A percentile compares a stretch with the other conserved stretches of the same genome.
Conservation (phyloP, 2,888 invertebrate genomes). For the Lasioglossum pauxillum region DNA sequence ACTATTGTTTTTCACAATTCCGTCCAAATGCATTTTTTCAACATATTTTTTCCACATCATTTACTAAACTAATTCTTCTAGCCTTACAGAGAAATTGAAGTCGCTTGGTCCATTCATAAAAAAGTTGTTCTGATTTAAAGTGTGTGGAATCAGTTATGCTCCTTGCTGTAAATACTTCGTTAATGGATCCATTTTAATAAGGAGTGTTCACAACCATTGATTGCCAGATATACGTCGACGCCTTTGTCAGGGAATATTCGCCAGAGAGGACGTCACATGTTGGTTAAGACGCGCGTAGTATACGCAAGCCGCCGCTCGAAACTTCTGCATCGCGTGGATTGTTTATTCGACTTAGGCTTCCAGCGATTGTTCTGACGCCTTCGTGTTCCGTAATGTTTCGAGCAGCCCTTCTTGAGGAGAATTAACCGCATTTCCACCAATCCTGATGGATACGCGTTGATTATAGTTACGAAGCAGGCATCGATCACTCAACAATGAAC, state of each 20-base stretch:
- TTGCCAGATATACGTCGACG: not conserved
- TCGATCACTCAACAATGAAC: not conserved
- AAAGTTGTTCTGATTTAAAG: too few relatives aligned
- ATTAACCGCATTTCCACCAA: not conserved
- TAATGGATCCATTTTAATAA: not conserved
- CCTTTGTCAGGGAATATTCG: not conserved
- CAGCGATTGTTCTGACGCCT: slow-evolving; percentile 17
- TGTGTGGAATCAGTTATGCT: too few relatives aligned
- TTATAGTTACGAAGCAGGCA: not conserved
- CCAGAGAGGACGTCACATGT: slow-evolving; percentile 9
- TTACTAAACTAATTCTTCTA: too few relatives aligned
- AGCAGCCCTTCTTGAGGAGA: not conserved
- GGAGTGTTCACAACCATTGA: not conserved
- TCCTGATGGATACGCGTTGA: not conserved
- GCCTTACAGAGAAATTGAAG: too few relatives aligned
- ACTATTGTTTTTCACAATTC: too few relatives aligned
- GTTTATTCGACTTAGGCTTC: slow-evolving; percentile 39
- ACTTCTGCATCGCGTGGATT: slow-evolving; percentile 8
- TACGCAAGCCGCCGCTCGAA: not conserved
- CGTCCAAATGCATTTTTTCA: too few relatives aligned
- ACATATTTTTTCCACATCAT: too few relatives aligned
- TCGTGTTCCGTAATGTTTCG: slow-evolving; percentile 1
- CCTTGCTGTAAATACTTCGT: not conserved
- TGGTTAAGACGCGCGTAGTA: slow-evolving; percentile 33
- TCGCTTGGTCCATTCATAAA: too few relatives aligned